A percentile compares a stretch with the other conserved stretches of the same genome.
phyloP scores from a whole-genome alignment of 2,888 invertebrate species.

The Trichopoda pennipes region DNA sequence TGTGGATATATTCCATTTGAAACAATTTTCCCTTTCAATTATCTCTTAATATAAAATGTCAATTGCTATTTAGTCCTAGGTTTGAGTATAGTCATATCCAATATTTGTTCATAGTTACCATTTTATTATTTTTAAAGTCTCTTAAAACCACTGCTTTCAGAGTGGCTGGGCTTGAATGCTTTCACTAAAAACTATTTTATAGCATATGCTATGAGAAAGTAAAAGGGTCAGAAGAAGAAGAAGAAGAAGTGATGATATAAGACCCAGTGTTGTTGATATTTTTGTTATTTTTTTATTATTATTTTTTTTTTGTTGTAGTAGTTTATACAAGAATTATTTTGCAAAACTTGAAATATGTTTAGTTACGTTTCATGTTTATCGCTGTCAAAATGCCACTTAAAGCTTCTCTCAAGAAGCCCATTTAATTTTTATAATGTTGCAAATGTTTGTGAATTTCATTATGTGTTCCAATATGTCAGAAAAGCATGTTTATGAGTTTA shows the following conservation, averaged over 20 bases:
- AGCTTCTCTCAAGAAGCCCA: neutral
- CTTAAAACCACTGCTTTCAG: neutral
- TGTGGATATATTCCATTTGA: too few species aligned
- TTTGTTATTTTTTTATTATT: neutral
- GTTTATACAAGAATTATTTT: too few species aligned
- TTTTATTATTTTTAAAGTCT: too few species aligned
- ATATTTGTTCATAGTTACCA: too few species aligned
- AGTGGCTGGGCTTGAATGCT: neutral
- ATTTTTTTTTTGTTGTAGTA: too few species aligned
- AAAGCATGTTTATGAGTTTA: neutral
- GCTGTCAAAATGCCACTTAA: slow-evolving; percentile 76
- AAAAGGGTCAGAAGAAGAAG: neutral
- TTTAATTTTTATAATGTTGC: too few species aligned
- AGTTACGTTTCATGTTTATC: slow-evolving; percentile 49
- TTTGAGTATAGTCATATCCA: too few species aligned
- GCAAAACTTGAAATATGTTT: slow-evolving; percentile 41
- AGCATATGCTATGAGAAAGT: too few species aligned
- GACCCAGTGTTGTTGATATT: neutral
- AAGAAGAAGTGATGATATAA: neutral
- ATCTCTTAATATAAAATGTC: neutral
- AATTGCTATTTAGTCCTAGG: too few species aligned
- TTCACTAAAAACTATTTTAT: too few species aligned
- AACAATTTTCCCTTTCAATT: too few species aligned
- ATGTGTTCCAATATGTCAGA: neutral
- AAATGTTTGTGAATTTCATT: too few species aligned